Conservation (phyloP, 2,888 invertebrate species). For the Ctena decussata region DNA sequence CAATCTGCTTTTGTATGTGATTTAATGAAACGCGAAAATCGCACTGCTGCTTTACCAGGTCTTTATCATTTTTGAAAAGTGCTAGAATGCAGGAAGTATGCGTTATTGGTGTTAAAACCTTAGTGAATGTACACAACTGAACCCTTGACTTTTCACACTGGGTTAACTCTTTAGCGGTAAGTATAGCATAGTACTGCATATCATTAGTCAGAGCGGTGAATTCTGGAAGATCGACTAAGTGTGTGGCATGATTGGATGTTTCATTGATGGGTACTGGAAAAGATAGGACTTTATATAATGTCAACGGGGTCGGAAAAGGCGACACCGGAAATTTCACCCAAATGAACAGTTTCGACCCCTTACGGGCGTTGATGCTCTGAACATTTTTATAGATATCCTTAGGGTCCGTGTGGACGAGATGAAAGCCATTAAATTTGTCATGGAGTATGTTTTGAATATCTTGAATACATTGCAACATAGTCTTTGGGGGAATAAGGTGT, state of each 20-base stretch:
- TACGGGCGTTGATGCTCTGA: conserved; percentile 3
- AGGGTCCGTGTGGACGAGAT: conserved; percentile 29
- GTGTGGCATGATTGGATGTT: conserved; percentile 21
- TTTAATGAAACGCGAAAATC: background rate
- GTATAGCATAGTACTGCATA: conserved; percentile 31
- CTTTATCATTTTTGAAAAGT: background rate
- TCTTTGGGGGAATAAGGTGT: conserved; percentile 8
- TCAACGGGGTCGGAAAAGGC: background rate
- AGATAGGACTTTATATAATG: background rate
- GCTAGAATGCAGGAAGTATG: background rate
- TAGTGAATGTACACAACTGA: background rate
- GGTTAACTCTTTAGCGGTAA: background rate
- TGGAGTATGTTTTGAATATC: conserved; percentile 28
- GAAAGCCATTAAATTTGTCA: conserved; percentile 31
- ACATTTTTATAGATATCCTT: conserved; percentile 22
- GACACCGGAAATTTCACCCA: background rate
- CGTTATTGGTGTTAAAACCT: background rate
- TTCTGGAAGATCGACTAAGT: conserved; percentile 24
- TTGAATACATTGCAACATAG: background rate
- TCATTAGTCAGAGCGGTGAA: conserved; percentile 44
- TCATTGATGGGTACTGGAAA: conserved; percentile 32
- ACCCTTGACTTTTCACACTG: background rate
- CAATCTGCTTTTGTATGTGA: background rate
- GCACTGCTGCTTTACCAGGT: background rate
- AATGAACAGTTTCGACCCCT: background rate